phyloP scores from a whole-genome alignment of 2,888 invertebrate species.

The Dicranocentrus wangi region DNA sequence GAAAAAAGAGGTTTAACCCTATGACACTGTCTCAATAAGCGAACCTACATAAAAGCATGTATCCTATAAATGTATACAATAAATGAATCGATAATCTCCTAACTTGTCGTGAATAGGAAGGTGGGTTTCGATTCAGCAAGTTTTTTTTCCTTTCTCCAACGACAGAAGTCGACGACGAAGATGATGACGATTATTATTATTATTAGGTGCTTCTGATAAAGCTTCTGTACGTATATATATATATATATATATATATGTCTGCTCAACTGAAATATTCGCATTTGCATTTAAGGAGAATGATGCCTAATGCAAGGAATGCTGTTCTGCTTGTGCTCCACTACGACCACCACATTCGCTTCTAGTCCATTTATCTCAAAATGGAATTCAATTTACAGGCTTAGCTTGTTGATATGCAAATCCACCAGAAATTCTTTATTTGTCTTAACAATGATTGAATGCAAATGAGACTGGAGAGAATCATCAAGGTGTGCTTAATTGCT shows the following conservation, averaged over 20 bases:
- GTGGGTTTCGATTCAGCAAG: constrained; percentile 35
- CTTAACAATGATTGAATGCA: constrained; percentile 3
- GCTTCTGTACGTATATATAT: constrained; percentile 10
- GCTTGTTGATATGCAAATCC: constrained; percentile 10
- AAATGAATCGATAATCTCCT: constrained; percentile 10
- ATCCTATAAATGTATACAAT: not conserved
- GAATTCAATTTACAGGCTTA: constrained; percentile 4
- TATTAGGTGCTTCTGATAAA: constrained; percentile 20
- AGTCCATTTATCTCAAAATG: constrained; percentile 21
- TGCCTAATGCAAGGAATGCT: constrained; percentile 36
- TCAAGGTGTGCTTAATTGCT: constrained; percentile 25
- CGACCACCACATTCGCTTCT: not conserved
- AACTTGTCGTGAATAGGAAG: no score
- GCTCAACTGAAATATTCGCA: no score
- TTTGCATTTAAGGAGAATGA: constrained; percentile 2
- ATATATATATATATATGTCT: no score
- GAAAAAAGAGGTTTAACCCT: constrained; percentile 34
- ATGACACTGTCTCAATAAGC: constrained; percentile 35
- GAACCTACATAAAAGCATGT: no score
- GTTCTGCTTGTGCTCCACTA: constrained; percentile 19
- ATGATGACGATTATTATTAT: constrained; percentile 46
- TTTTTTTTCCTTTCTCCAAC: constrained; percentile 36
- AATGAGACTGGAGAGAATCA: not conserved
- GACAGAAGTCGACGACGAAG: constrained; percentile 28
- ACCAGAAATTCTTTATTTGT: not conserved